A percentile compares a stretch with the other conserved stretches of the same genome.
These are phyloP conservation scores for Cenopis cana DNA, from an alignment of 2,888 invertebrate genomes.

Conservation along the genomic window DNA sequence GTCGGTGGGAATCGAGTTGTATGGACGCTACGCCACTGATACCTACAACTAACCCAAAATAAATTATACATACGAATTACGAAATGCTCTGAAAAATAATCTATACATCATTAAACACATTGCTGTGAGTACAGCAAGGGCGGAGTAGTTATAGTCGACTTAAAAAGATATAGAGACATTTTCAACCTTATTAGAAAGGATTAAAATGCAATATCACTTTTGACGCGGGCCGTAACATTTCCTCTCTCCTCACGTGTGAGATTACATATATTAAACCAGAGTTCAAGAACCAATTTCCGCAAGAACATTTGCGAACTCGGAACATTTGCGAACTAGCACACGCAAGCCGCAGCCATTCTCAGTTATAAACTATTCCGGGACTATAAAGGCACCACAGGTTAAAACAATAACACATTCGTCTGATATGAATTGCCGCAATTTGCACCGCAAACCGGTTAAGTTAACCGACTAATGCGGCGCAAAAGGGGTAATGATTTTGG, in stretches of 20 bases:
- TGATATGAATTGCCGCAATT: constrained; percentile 63
- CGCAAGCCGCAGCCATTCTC: constrained; percentile 29
- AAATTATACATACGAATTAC: no score
- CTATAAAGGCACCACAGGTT: constrained; percentile 65
- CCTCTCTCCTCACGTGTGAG: neutral
- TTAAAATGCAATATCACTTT: no score
- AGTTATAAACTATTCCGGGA: constrained; percentile 43
- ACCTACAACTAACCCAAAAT: no score
- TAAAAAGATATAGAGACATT: no score
- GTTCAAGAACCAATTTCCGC: constrained; percentile 10
- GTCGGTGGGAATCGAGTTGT: no score
- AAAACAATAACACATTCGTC: constrained; percentile 77
- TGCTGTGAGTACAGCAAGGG: no score
- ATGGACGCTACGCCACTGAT: no score
- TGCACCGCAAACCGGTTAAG: constrained; percentile 51
- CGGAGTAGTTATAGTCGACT: no score
- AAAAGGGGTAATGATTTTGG: constrained; percentile 13
- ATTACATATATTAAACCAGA: neutral
- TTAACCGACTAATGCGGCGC: neutral
- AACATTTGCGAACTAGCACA: constrained; percentile 34
- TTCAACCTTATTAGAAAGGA: no score
- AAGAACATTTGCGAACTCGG: constrained; percentile 28
- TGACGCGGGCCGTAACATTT: neutral
- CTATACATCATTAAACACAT: no score
- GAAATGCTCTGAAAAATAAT: no score